These are phyloP conservation scores for Oryzias curvinotus DNA, from an alignment of 2,113 vertebrate species.

Conservation along the genomic window DNA sequence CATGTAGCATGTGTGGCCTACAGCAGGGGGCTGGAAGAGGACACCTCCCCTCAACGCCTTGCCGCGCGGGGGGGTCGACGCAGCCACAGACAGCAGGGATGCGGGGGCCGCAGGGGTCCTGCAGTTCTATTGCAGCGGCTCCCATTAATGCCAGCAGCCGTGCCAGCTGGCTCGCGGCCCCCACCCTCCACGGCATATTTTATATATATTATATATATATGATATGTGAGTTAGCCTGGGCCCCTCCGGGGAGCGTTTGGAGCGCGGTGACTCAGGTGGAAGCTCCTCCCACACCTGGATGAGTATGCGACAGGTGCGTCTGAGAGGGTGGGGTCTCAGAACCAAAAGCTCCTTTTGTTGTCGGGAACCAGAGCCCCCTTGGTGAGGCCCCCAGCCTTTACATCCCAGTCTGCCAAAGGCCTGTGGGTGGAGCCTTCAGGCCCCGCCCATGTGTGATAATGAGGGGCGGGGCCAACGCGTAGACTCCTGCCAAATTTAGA, in stretches of 20 bases:
- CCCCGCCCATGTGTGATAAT: conserved; percentile 63
- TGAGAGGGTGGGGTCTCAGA: conserved; percentile 7
- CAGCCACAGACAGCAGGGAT: conserved; percentile 72
- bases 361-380: conserved; percentile 3
- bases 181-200: conserved; percentile 79
- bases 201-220: conserved; percentile 87
- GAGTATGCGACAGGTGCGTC: conserved; percentile 29
- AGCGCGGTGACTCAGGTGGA: conserved; percentile 43
- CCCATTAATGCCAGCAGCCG: conserved; percentile 69
- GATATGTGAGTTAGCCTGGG: conserved; percentile 83
- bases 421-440: conserved; percentile 72
- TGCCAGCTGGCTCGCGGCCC: conserved; percentile 68
- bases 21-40: conserved; percentile 9
- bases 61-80: conserved; percentile 52
- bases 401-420: conserved; percentile 69
- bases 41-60: conserved; percentile 11
- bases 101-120: conserved; percentile 71
- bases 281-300: conserved; percentile 33
- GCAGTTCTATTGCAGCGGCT: conserved; percentile 81
- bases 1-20: conserved; percentile 55
- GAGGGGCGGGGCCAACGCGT: conserved; percentile 56
- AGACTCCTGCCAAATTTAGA: conserved; percentile 73
- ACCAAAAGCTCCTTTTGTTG: no score
- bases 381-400: conserved; percentile 55
- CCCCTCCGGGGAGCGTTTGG: conserved; percentile 67